These are phyloP conservation scores for Erpetoichthys calabaricus DNA, from an alignment of 2,797 vertebrate genomes.

Conservation along the genomic window DNA sequence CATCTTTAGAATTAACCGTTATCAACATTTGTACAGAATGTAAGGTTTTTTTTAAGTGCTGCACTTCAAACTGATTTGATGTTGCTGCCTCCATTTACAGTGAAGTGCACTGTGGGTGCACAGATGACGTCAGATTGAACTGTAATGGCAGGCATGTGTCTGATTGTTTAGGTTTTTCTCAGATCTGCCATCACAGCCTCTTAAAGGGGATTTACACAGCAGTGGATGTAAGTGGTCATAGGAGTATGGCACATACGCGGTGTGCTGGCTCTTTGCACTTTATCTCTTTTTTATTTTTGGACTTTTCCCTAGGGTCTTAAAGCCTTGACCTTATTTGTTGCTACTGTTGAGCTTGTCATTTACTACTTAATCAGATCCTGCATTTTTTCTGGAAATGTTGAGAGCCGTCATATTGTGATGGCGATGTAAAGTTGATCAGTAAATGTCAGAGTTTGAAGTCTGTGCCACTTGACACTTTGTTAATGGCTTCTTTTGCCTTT, in stretches of 20 bases:
- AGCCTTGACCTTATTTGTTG: too few species aligned
- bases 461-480: not conserved
- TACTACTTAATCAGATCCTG: not conserved
- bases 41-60: too few species aligned
- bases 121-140: too few species aligned
- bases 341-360: too few species aligned
- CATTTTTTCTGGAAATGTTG: not conserved
- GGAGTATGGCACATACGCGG: not conserved
- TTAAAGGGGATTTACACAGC: not conserved
- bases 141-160: not conserved
- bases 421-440: too few species aligned
- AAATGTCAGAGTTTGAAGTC: not conserved
- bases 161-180: slow-evolving; percentile 2
- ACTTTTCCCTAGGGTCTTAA: not conserved
- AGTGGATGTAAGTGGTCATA: not conserved
- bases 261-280: not conserved
- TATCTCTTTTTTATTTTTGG: not conserved
- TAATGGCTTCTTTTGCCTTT: not conserved
- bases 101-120: too few species aligned
- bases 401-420: slow-evolving; percentile 8
- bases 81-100: too few species aligned
- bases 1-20: too few species aligned
- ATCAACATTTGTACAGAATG: too few species aligned
- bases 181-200: not conserved
- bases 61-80: too few species aligned